Evolutionary conservation across 2,888 invertebrate genomes (phyloP), one percentile per base, ranked within the genome.

Genomic region (Rotaria sp.): DNA sequence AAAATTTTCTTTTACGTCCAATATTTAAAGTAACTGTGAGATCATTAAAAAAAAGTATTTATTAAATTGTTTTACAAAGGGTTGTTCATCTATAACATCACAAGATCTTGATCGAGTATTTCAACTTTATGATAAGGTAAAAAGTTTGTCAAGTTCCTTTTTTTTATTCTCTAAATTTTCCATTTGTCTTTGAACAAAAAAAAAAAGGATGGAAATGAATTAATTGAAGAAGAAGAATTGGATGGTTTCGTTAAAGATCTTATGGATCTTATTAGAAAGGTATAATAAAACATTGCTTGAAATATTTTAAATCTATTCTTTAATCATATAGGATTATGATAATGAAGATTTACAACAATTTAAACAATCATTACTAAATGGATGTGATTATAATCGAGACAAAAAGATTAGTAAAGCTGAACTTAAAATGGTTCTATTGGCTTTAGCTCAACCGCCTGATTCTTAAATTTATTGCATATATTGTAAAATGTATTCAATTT

Each of bases 171-270:
- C 8, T 41, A 41, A 41, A 41, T 41, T 41, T 41, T 41, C 8
- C 41, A 8, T 5, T 41, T 41, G 3, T 41, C 8, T n/a, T n/a
- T n/a, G n/a, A n/a, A 41, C 3, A 41, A 41, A 41, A 41, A 24
- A 52, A 4, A 24, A 41, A 4, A 75, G 75, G 96, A 96, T 91
- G 95, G 95, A 91, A 96, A 96, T 91, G 96, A 96, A 67, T 95
- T 94, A 87, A 96, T 96, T 90, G 96, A 96, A 91, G 96, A 96
- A 90, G 96, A 96, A 91, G 96, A 96, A 91, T 92, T 96, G 24
- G 93, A 95, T 88, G 96, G 96, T 67, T 96, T 96, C 90, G 93
- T 96, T 74, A 96, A 96, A 91, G 96, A 96, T 92, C 93, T 96
- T 59, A 93, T 96, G 91, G 96, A 96, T 91, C 92, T 96, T 88